phyloP scores from a whole-genome alignment of 2,888 invertebrate species.

The Deilephila porcellus region DNA sequence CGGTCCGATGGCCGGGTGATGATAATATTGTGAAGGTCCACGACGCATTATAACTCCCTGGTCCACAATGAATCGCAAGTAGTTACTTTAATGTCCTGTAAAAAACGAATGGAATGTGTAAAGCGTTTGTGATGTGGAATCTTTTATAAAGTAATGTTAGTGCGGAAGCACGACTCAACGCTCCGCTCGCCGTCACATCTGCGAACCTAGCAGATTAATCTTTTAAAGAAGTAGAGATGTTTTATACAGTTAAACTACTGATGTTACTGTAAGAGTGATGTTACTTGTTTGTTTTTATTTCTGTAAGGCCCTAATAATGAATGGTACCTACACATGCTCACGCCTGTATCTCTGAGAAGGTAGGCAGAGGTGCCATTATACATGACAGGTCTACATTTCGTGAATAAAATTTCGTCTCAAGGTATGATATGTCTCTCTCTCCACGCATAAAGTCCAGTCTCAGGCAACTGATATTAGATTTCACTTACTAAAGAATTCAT shows the following conservation, averaged over 20 bases:
- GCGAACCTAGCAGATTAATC: neutral
- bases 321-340: no score
- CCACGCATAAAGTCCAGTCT: no score
- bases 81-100: constrained; percentile 4
- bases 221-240: constrained; percentile 7
- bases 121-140: neutral
- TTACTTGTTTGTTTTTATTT: neutral
- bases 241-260: neutral
- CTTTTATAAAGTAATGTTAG: neutral
- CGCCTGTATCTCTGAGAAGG: no score
- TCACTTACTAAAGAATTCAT: no score
- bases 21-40: constrained; percentile 16
- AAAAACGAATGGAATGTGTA: neutral
- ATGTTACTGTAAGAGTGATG: neutral
- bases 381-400: no score
- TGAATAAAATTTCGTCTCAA: no score
- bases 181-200: constrained; percentile 3
- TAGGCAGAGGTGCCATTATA: no score
- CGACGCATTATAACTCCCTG: neutral
- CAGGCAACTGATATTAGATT: no score
- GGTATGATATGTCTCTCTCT: no score
- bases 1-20: constrained; percentile 1
- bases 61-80: neutral
- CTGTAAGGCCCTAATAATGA: no score
- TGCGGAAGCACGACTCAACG: neutral